Base-by-base conservation (phyloP, 2,888 invertebrate genomes). In the Phyto melanocephala region DNA sequence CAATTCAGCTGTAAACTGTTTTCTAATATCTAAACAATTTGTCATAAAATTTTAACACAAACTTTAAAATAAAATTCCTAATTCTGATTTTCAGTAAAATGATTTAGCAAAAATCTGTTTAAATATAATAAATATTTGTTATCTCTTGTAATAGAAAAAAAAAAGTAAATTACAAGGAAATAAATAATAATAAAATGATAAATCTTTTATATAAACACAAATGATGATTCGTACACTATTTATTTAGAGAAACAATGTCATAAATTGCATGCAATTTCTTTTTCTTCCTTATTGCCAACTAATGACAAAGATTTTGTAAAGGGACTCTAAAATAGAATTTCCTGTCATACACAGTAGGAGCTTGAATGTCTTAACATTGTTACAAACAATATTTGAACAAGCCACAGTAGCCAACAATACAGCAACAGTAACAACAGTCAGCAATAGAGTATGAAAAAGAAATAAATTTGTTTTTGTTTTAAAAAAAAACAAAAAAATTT, bases 341-440 rank as follows among this genome's bases (percentile, higher is more conserved):
- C 78, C 50, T 79, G 71, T 58, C 58, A 28, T 4, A 47, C 60
- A 28, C 70, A 78, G 75, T 75, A 50, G 78, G 70, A 50, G 78
- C 56, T 70, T 1, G 22, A 20, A 65, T 82, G 58, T 71, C 13
- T 63, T 5, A 10, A 2, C 7, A 52, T 28, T 28, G 3, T 63
- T 8, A 24, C n/a, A 5, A 40, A 35, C 20, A 52, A 65, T 40
- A 50, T 65, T 52, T 54, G 45, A 60, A 81, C 78, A 81, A 50
- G 70, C 81, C 78, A 78, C 78, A 75, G 78, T 71, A 72, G 81
- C 74, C 52, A 47, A 24, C n/a, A 35, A 65, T 28, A 54, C 28
- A 47, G 33, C 11, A 42, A 47, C 17, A 8, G 10, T 10, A 47
- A 37, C 8, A 54, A 58, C 28, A 28, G 33, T 22, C n/a, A 52